phyloP scores from a whole-genome alignment of 1,140 invertebrate genomes.

The Camponotus pennsylvanicus region DNA sequence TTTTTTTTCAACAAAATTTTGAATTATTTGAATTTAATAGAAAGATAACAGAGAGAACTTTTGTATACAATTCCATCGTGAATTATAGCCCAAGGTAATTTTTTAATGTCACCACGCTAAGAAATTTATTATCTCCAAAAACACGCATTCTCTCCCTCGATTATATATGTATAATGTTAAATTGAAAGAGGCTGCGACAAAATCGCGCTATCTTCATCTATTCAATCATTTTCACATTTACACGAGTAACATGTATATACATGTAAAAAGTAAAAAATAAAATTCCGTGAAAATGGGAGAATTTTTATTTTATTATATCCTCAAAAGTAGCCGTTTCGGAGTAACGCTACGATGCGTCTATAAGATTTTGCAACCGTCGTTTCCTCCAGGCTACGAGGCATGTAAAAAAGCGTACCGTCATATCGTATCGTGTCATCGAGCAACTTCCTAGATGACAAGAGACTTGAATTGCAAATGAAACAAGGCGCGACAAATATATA shows the following conservation, averaged over 20 bases:
- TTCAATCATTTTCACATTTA: neutral
- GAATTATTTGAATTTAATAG: no score
- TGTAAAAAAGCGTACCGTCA: neutral
- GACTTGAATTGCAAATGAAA: neutral
- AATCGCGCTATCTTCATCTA: neutral
- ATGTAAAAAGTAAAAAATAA: neutral
- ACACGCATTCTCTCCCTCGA: no score
- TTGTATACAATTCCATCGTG: no score
- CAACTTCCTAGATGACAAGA: neutral
- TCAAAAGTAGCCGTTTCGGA: neutral
- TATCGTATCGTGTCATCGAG: neutral
- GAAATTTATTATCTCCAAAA: no score
- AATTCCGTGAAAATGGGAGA: neutral
- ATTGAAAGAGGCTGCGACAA: no score
- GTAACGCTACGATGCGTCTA: neutral
- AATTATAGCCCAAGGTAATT: no score
- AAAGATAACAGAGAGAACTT: no score
- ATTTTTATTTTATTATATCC: neutral
- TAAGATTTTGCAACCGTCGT: neutral
- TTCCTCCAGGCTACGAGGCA: neutral
- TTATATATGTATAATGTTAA: no score
- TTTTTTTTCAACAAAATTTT: no score
- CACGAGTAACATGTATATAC: no score
- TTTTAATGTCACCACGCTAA: no score
- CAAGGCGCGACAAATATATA: constrained; percentile 1